Percentiles rank a stretch among this genome's conserved stretches.
Conservation (phyloP, 2,113 vertebrate genomes). For the Rhinogobius similis region DNA sequence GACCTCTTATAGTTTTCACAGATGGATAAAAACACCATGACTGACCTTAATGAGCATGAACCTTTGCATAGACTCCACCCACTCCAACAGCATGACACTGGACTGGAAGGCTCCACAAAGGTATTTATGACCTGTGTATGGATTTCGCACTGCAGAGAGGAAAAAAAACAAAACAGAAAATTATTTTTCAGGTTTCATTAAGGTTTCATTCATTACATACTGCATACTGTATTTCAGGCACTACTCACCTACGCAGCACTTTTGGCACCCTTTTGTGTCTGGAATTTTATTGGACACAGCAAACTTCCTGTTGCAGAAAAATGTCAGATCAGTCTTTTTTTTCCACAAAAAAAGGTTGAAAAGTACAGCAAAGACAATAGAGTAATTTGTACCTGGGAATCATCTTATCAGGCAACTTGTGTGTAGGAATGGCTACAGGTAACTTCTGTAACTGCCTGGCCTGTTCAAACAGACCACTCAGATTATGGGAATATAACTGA, state of each 20-base stretch:
- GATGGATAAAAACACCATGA: not conserved
- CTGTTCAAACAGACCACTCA: constrained; percentile 93
- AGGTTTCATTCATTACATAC: too few species aligned
- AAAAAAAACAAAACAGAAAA: constrained; percentile 37
- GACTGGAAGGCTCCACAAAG: constrained; percentile 97
- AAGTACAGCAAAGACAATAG: not conserved
- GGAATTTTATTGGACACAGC: constrained; percentile 96
- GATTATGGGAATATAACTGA: constrained; percentile 97
- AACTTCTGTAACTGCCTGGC: constrained; percentile 96
- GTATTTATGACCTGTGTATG: constrained; percentile 95
- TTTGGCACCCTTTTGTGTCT: constrained; percentile 98
- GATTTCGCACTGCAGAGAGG: constrained; percentile 88
- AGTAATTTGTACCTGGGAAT: constrained; percentile 83
- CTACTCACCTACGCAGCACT: constrained; percentile 95
- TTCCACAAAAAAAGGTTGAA: not conserved
- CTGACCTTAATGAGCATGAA: constrained; percentile 99
- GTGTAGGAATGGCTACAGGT: constrained; percentile 95
- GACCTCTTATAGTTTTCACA: not conserved
- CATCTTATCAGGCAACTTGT: constrained; percentile 96
- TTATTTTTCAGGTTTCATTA: too few species aligned
- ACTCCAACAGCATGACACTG: constrained; percentile 93
- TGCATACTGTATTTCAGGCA: not conserved
- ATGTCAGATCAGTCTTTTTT: not conserved
- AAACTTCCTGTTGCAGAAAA: constrained; percentile 86
- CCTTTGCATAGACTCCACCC: constrained; percentile 98